Conservation (phyloP, 2,113 vertebrate genomes). For the Ailurus styani region DNA sequence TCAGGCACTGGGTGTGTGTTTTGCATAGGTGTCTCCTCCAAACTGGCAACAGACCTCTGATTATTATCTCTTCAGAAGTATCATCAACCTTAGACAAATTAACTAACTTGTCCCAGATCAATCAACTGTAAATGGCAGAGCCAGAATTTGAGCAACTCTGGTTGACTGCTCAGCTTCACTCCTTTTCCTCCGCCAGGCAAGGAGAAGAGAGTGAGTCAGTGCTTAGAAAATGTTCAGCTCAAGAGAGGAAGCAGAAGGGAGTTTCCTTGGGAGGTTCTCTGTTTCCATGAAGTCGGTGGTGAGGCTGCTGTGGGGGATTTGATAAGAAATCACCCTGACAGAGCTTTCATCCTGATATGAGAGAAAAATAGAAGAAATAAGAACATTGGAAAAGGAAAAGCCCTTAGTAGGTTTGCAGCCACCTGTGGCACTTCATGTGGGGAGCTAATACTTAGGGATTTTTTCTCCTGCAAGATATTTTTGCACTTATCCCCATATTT, state of each 20-base stretch:
- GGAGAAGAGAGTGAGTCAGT: not conserved
- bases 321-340: not conserved
- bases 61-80: not conserved
- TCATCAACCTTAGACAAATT: not conserved
- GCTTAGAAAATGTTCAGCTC: not conserved
- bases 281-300: not conserved
- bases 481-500: not conserved
- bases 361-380: not conserved
- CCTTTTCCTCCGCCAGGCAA: not conserved
- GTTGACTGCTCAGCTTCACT: not conserved
- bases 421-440: not conserved
- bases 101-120: not conserved
- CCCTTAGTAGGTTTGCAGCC: not conserved
- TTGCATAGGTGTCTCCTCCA: not conserved
- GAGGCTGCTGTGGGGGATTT: not conserved
- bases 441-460: not conserved
- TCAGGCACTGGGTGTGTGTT: not conserved
- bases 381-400: not conserved
- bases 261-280: not conserved
- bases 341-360: not conserved
- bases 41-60: not conserved
- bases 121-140: not conserved
- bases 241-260: not conserved
- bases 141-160: not conserved
- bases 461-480: not conserved